Conservation (phyloP, 92 coral and sea anemone genomes). For the Siderastrea siderea region DNA sequence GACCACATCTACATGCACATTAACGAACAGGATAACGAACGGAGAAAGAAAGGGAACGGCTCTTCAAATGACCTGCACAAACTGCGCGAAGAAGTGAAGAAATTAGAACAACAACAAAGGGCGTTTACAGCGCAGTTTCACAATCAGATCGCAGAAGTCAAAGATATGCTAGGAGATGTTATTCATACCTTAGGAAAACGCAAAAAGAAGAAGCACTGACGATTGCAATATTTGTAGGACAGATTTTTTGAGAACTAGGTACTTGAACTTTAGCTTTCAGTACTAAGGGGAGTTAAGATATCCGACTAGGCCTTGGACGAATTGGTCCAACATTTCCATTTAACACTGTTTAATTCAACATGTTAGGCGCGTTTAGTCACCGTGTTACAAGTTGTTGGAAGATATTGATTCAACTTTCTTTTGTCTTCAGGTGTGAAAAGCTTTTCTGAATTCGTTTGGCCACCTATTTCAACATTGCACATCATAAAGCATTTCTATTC, state of each 20-base stretch:
- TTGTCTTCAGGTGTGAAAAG: no score
- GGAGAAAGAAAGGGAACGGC: conserved; percentile 38
- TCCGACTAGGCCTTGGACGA: no score
- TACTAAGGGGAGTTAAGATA: no score
- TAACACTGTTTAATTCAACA: no score
- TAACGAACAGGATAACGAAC: conserved; percentile 44
- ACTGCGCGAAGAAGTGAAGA: conserved; percentile 66
- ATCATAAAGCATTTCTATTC: no score
- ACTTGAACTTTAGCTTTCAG: not conserved
- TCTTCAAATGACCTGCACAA: conserved; percentile 52
- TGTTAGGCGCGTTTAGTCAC: no score
- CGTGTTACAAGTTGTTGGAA: no score
- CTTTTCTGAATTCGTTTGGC: no score
- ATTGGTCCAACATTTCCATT: no score
- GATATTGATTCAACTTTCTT: no score
- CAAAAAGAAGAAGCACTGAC: conserved; percentile 35
- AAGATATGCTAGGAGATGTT: conserved; percentile 76
- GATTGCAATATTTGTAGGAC: no score
- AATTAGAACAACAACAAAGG: conserved; percentile 79
- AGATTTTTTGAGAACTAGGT: not conserved
- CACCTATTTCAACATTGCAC: no score
- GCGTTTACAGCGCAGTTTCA: conserved; percentile 79
- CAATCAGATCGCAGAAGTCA: conserved; percentile 82
- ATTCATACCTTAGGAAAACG: conserved; percentile 38
- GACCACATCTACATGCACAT: conserved; percentile 69